These are phyloP conservation scores for Limenitis arthemis DNA, from an alignment of 2,888 invertebrate species.

Conservation along the genomic window DNA sequence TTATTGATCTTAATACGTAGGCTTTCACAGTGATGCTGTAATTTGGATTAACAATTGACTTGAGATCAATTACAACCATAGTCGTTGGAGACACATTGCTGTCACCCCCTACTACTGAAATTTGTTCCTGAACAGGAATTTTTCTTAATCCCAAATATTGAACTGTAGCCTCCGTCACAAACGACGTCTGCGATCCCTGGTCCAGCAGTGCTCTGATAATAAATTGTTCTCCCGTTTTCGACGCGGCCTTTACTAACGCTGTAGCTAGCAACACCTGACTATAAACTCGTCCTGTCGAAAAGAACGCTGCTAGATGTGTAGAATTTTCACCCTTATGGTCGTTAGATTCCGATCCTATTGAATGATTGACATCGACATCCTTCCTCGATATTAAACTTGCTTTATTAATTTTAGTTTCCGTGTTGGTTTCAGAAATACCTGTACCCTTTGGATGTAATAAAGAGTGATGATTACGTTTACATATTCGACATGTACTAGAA, in stretches of 20 bases:
- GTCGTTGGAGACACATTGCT: neutral
- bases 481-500: neutral
- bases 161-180: slow-evolving; percentile 16
- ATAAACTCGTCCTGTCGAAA: neutral
- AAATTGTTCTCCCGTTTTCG: neutral
- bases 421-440: neutral
- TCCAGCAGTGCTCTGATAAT: slow-evolving; percentile 17
- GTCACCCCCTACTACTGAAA: slow-evolving; percentile 1
- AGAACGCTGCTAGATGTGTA: neutral
- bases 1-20: slow-evolving; percentile 4
- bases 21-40: neutral
- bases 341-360: neutral
- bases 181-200: slow-evolving; percentile 20
- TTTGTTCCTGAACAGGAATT: neutral
- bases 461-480: neutral
- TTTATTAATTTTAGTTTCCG: neutral
- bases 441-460: neutral
- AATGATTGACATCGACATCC: neutral
- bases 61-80: neutral
- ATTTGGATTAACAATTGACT: slow-evolving; percentile 1
- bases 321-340: too few relatives aligned
- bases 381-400: too few relatives aligned
- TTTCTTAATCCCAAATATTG: slow-evolving; percentile 7
- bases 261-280: neutral
- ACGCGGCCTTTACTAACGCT: neutral